Base-by-base conservation (phyloP, 2,888 invertebrate genomes). In the Macrosoma leucophasiata region DNA sequence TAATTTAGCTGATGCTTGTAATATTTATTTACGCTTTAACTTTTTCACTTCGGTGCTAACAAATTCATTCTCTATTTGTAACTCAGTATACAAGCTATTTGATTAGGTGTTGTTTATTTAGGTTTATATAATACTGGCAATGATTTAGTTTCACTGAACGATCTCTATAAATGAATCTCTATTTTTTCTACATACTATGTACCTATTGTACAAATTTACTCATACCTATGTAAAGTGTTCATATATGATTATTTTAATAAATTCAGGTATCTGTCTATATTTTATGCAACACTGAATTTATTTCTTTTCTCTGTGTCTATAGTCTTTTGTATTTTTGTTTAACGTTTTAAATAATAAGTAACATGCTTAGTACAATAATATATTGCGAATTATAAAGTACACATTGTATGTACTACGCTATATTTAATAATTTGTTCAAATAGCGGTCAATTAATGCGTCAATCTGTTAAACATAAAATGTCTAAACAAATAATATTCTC, bases 101-200 rank as follows among this genome's bases (percentile, higher is more conserved):
- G 32, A 18, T 18, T 24, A 20, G 15, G n/a, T n/a, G n/a, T n/a
- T n/a, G n/a, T n/a, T n/a, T n/a, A n/a, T n/a, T n/a, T n/a, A n/a
- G n/a, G n/a, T n/a, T n/a, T n/a, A n/a, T n/a, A n/a, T n/a, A n/a
- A n/a, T n/a, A 36, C 77, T 73, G 62, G 64, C 73, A 66, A 84
- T 81, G 81, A 72, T 66, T 73, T 72, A 52, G 82, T 84, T 84
- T 84, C 81, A 84, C 75, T 81, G 81, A 62, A 66, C 69, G 76
- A 77, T 78, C 76, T 84, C 81, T 78, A 71, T 67, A 73, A 78
- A 76, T 76, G 77, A 82, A 81, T 79, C 79, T 82, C 79, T 84
- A 84, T 84, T 84, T 84, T 84, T 84, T 81, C 84, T 82, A 84
- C 81, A 78, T 71, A 72, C 77, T 79, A 77, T 75, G 77, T 76